Base-by-base conservation (phyloP, 2,888 invertebrate genomes). In the Platypus cylindrus region DNA sequence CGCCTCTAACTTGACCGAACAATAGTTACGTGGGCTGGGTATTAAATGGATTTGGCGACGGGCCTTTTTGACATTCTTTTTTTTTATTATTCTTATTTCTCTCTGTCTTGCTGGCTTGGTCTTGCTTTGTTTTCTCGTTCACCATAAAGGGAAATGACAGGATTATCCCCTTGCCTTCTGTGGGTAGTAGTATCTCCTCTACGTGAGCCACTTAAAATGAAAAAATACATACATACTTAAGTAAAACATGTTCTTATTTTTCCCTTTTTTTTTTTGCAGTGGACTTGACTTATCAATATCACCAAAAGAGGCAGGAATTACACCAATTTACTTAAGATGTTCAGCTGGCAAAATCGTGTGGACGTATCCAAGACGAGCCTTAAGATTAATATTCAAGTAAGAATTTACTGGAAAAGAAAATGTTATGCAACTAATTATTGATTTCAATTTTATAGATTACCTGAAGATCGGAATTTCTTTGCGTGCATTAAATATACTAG, bases 301-400 rank as follows among this genome's bases (percentile, higher is more conserved):
- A 53, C 54, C 63, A 5, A 71, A 44, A 36, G 55, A 56, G 38
- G 68, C 77, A 34, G 79, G 76, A 3, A 79, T 83, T 30, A 76
- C 78, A 22, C 81, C 82, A 1, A 77, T 83, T 22, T 81, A 82
- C 62, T 69, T 83, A 31, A 69, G 81, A 17, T 83, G 83, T 52
- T 67, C 77, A 13, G 75, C 78, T 40, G 83, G 83, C 16, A 63
- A 65, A 13, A 71, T 84, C 8, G 67, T 71, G n/a, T 83, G 83
- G 83, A 60, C 72, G 48, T 82, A 82, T 56, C 82, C 83, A 1
- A 68, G 75, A 5, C 82, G 43, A 12, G 43, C 43, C 3, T 18
- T 43, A 11, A 26, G 43, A 12, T 33, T 40, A 24, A 38, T 43
- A 22, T 20, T 43, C 23, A 37, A 38, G 40, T 40, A 36, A 29